A percentile compares a stretch with the other conserved stretches of the same genome.
phyloP scores from a whole-genome alignment of 2,797 vertebrate species.

The Aulostomus chinensis region DNA sequence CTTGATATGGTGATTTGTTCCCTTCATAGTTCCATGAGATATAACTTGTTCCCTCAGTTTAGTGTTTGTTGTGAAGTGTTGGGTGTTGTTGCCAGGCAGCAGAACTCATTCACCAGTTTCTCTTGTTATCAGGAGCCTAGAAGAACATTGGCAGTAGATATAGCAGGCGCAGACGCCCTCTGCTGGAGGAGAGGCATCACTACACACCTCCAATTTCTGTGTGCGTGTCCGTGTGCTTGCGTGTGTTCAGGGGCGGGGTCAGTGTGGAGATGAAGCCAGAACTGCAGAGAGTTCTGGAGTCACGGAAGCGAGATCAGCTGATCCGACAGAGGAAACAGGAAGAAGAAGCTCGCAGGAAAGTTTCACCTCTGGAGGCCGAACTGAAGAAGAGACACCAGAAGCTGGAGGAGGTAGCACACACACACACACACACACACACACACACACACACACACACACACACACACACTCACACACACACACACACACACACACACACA shows the following conservation, averaged over 20 bases:
- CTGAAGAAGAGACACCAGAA: slow-evolving; percentile 89
- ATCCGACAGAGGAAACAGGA: slow-evolving; percentile 89
- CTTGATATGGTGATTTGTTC: too few species aligned
- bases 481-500: not conserved
- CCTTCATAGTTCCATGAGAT: too few species aligned
- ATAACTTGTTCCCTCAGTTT: too few species aligned
- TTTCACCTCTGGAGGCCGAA: slow-evolving; percentile 94
- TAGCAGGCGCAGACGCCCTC: too few species aligned
- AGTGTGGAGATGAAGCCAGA: slow-evolving; percentile 88
- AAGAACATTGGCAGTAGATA: too few species aligned
- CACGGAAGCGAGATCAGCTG: slow-evolving; percentile 89
- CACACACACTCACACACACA: not conserved
- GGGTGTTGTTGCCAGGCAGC: too few species aligned
- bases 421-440: slow-evolving; percentile 1
- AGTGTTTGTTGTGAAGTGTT: too few species aligned
- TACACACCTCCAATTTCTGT: not conserved
- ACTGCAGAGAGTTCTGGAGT: slow-evolving; percentile 91
- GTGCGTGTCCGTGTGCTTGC: slow-evolving; percentile 10
- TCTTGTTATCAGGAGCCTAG: too few species aligned
- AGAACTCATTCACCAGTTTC: too few species aligned
- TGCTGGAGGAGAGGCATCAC: too few species aligned
- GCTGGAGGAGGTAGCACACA: slow-evolving; percentile 86
- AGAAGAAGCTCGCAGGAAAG: slow-evolving; percentile 87
- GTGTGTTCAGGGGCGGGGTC: slow-evolving; percentile 65
- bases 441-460: not conserved